A percentile compares a stretch with the other conserved stretches of the same genome.
Conservation (phyloP, 2,888 invertebrate species). For the Charanyca ferruginea region DNA sequence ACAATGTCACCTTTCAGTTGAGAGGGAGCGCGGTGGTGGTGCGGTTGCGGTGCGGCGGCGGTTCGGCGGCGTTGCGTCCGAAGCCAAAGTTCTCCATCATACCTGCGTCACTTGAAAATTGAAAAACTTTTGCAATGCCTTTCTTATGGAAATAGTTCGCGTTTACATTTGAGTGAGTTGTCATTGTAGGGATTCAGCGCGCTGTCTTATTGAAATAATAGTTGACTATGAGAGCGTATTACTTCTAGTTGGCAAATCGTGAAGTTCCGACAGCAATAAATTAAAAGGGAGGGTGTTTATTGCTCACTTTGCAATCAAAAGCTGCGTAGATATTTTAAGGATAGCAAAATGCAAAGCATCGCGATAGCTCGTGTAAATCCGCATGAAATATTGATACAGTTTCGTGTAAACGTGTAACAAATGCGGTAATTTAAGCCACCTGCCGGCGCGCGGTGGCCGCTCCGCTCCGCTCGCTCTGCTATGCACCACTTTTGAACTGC, state of each 20-base stretch:
- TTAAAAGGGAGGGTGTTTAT: slow-evolving; percentile 58
- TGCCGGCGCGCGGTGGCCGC: slow-evolving; percentile 76
- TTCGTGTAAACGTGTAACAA: slow-evolving; percentile 91
- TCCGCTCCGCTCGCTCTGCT: slow-evolving; percentile 72
- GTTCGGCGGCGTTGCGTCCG: slow-evolving; percentile 73
- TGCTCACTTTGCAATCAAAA: slow-evolving; percentile 65
- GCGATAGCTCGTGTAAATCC: slow-evolving; percentile 89
- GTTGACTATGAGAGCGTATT: slow-evolving; percentile 63
- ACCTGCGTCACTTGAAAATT: slow-evolving; percentile 91
- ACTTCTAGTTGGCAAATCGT: slow-evolving; percentile 49
- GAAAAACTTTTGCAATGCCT: slow-evolving; percentile 90
- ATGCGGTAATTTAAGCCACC: slow-evolving; percentile 91
- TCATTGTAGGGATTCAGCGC: slow-evolving; percentile 88
- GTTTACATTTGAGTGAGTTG: slow-evolving; percentile 89
- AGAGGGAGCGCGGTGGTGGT: slow-evolving; percentile 37
- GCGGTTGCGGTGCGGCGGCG: slow-evolving; percentile 54
- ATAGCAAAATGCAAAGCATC: slow-evolving; percentile 86
- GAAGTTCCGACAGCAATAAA: slow-evolving; percentile 46
- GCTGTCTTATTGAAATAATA: slow-evolving; percentile 81
- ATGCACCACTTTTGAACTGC: slow-evolving; percentile 87
- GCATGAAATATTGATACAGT: slow-evolving; percentile 91
- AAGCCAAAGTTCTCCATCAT: slow-evolving; percentile 88
- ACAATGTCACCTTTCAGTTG: slow-evolving; percentile 52
- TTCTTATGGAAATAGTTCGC: slow-evolving; percentile 90
- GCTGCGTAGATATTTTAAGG: slow-evolving; percentile 78